Evolutionary conservation across 1,140 invertebrate genomes (phyloP).

Genomic region (Trichonephila clavata): DNA sequence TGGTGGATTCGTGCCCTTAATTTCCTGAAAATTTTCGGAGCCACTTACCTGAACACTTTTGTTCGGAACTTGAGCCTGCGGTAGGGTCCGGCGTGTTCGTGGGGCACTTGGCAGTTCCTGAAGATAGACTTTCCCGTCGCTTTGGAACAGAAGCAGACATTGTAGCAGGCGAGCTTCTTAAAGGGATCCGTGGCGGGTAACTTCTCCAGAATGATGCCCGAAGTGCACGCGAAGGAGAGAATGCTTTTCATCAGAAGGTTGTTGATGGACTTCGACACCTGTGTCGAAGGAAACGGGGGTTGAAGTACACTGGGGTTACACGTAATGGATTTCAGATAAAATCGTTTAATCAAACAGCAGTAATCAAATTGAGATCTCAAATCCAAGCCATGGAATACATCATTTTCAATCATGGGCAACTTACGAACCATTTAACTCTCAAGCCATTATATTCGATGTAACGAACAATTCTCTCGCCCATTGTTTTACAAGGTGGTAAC

Average conservation of each 20-base stretch:
- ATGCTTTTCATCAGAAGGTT: background rate
- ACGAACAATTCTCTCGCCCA: too few relatives aligned
- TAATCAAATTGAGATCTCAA: too few relatives aligned
- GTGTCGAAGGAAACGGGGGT: background rate
- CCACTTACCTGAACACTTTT: background rate
- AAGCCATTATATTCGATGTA: too few relatives aligned
- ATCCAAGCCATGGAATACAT: too few relatives aligned
- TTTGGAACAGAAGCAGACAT: slow-evolving; percentile 43
- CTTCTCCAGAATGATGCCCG: background rate
- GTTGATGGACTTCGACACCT: slow-evolving; percentile 1
- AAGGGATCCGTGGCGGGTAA: background rate
- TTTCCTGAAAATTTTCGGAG: too few relatives aligned
- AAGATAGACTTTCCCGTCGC: background rate
- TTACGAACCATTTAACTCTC: too few relatives aligned
- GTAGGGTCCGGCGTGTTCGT: background rate
- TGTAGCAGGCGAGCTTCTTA: background rate
- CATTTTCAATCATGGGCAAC: too few relatives aligned
- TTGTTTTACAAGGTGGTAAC: background rate
- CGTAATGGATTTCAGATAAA: too few relatives aligned
- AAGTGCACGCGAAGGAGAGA: background rate
- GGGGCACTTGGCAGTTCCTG: background rate
- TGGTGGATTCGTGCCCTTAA: too few relatives aligned
- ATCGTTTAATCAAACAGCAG: too few relatives aligned
- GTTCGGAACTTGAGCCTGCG: background rate
- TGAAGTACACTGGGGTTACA: too few relatives aligned